A percentile compares a stretch with the other conserved stretches of the same genome.
phyloP scores from a whole-genome alignment of 2,797 vertebrate species.

The Darevskia nairensis region DNA sequence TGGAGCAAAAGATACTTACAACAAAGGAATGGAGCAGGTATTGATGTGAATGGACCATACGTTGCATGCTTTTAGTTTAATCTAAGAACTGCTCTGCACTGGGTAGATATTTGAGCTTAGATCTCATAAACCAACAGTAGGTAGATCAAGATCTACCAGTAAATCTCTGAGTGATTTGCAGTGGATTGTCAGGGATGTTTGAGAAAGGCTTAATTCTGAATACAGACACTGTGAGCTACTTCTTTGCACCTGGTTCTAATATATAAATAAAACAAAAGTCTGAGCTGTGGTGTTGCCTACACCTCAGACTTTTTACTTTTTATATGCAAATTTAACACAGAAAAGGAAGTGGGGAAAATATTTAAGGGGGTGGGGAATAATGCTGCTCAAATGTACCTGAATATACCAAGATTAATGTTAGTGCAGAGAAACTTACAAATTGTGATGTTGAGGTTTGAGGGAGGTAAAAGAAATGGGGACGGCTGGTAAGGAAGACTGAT shows the following conservation, averaged over 20 bases:
- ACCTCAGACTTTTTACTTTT: too few relatives aligned
- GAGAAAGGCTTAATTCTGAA: too few relatives aligned
- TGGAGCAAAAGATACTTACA: conserved; percentile 93
- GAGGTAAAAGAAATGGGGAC: background rate
- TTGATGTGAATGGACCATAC: background rate
- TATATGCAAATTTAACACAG: too few relatives aligned
- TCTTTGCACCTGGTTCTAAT: background rate
- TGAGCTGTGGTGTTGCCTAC: too few relatives aligned
- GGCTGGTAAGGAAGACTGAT: background rate
- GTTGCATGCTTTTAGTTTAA: background rate
- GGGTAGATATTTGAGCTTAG: background rate
- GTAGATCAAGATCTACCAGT: too few relatives aligned
- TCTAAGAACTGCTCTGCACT: background rate
- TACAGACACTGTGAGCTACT: background rate
- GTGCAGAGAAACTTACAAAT: background rate
- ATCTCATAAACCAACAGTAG: background rate
- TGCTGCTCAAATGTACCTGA: too few relatives aligned
- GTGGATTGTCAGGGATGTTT: too few relatives aligned
- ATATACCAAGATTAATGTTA: background rate
- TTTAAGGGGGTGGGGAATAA: too few relatives aligned
- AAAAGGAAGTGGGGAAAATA: too few relatives aligned
- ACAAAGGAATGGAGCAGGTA: conserved; percentile 95
- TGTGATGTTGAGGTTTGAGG: too few relatives aligned
- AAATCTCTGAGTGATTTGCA: too few relatives aligned
- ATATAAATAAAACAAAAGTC: too few relatives aligned